phyloP scores from a whole-genome alignment of 2,113 vertebrate species.

The Ceyx margarethae region DNA sequence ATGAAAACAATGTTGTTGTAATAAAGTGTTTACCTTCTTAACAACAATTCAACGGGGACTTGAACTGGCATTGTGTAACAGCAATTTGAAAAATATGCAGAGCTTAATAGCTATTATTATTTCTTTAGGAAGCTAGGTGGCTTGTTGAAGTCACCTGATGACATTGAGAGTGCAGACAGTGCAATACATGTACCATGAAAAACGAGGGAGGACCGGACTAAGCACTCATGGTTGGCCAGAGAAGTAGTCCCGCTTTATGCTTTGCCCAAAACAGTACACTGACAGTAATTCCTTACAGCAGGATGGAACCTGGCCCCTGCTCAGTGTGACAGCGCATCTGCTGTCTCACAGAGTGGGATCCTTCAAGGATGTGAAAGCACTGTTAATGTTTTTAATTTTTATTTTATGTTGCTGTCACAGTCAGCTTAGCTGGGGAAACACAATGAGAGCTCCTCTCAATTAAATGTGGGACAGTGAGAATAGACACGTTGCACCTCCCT shows the following conservation, averaged over 20 bases:
- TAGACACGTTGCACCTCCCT: neutral
- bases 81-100: neutral
- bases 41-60: neutral
- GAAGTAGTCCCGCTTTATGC: neutral
- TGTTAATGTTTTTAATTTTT: neutral
- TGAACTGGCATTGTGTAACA: neutral
- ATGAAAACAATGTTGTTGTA: neutral
- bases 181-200: neutral
- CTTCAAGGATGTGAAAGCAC: neutral
- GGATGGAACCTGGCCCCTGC: neutral
- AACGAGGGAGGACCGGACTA: neutral
- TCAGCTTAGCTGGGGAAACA: neutral
- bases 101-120: neutral
- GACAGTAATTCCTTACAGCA: neutral
- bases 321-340: neutral
- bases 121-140: neutral
- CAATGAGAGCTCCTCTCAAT: neutral
- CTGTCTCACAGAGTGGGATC: neutral
- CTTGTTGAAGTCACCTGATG: neutral
- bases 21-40: neutral
- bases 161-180: neutral
- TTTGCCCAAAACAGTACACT: neutral
- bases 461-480: neutral
- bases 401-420: neutral
- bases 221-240: neutral